These are phyloP conservation scores for Scaptomyza flava DNA, from an alignment of 2,888 invertebrate species.

Conservation along the genomic window DNA sequence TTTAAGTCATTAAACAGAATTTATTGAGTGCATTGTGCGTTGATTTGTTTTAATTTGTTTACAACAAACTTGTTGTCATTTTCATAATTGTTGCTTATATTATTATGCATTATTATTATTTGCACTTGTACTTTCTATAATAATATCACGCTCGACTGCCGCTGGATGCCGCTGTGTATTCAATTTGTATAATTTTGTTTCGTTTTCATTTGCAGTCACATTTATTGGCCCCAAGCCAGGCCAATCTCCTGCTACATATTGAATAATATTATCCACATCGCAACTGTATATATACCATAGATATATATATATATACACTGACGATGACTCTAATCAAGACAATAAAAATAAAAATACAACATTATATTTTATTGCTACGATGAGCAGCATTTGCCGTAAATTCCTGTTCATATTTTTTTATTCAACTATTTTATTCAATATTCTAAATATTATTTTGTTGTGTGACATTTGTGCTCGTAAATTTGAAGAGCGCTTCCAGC, in stretches of 20 bases:
- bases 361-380: slow-evolving; percentile 44
- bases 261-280: slow-evolving; percentile 74
- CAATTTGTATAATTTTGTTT: slow-evolving; percentile 37
- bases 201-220: slow-evolving; percentile 64
- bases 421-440: slow-evolving; percentile 22
- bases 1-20: slow-evolving; percentile 8
- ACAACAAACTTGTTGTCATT: slow-evolving; percentile 43
- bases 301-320: neutral
- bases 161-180: slow-evolving; percentile 19
- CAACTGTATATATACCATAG: neutral
- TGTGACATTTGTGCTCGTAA: slow-evolving; percentile 42
- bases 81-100: slow-evolving; percentile 17
- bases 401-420: slow-evolving; percentile 21
- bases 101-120: slow-evolving; percentile 28
- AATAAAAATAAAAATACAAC: slow-evolving; percentile 71
- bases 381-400: slow-evolving; percentile 37
- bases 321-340: slow-evolving; percentile 69
- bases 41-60: slow-evolving; percentile 38
- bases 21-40: slow-evolving; percentile 35
- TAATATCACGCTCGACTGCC: slow-evolving; percentile 29
- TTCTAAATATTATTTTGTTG: slow-evolving; percentile 25
- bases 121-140: slow-evolving; percentile 62
- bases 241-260: slow-evolving; percentile 55
- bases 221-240: slow-evolving; percentile 76
- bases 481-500: slow-evolving; percentile 39